phyloP scores from a whole-genome alignment of 2,888 invertebrate species.

The Macrophya annulata region DNA sequence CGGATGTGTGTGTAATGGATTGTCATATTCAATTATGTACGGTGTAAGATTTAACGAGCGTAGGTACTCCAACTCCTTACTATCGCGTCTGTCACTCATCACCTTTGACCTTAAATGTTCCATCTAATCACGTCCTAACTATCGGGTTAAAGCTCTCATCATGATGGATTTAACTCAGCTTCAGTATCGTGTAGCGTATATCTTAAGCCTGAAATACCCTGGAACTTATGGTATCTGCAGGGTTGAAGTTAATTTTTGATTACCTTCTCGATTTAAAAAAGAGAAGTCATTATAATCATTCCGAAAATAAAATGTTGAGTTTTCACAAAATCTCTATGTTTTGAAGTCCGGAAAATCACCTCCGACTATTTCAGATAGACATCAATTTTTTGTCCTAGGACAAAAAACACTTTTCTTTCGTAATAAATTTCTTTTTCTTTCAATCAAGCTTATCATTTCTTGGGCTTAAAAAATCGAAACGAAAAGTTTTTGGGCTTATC shows the following conservation, averaged over 20 bases:
- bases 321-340: not conserved
- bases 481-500: too few species aligned
- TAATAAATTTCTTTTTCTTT: too few species aligned
- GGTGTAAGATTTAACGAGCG: not conserved
- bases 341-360: not conserved
- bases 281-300: not conserved
- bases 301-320: not conserved
- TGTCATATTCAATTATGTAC: not conserved
- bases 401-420: too few species aligned
- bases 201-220: too few species aligned
- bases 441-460: too few species aligned
- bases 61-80: not conserved
- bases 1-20: slow-evolving; percentile 34
- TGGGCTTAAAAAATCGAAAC: too few species aligned
- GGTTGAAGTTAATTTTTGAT: not conserved
- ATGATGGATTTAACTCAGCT: not conserved
- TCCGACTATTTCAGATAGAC: too few species aligned
- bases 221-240: not conserved
- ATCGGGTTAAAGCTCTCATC: slow-evolving; percentile 18
- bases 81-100: not conserved
- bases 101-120: slow-evolving; percentile 20
- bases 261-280: not conserved
- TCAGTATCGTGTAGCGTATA: not conserved
- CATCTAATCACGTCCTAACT: not conserved
- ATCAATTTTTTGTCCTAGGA: too few species aligned